phyloP scores from a whole-genome alignment of 2,113 vertebrate species.

The Tylochromis polylepis region DNA sequence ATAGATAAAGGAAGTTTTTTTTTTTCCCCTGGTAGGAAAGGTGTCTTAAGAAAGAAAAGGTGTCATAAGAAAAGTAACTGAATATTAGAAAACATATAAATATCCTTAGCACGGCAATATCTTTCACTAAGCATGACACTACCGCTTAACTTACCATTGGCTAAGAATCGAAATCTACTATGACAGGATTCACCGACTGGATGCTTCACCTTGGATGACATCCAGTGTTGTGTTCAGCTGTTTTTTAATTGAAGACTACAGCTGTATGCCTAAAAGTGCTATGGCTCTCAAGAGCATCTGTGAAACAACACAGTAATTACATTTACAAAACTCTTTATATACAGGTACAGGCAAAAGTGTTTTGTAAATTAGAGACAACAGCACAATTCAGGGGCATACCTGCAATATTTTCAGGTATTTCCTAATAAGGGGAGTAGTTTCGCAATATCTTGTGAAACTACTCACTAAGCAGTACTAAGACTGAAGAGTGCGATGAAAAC shows the following conservation, averaged over 20 bases:
- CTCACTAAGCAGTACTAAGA: neutral
- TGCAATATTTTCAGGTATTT: neutral
- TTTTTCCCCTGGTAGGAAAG: neutral
- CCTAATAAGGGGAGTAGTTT: too few relatives aligned
- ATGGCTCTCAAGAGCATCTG: neutral
- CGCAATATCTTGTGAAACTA: too few relatives aligned
- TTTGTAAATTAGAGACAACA: neutral
- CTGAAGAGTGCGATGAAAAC: neutral
- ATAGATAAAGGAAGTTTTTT: neutral
- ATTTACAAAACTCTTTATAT: neutral
- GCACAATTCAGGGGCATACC: neutral
- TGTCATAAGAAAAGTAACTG: slow-evolving; percentile 9
- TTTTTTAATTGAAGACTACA: slow-evolving; percentile 3
- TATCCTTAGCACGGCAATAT: neutral
- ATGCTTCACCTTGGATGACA: slow-evolving; percentile 13
- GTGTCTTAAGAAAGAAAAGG: too few relatives aligned
- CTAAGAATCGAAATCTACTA: neutral
- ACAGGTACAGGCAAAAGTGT: neutral
- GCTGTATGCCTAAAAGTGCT: neutral
- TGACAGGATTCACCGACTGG: neutral
- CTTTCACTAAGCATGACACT: neutral
- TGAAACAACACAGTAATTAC: neutral
- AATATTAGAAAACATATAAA: slow-evolving; percentile 1
- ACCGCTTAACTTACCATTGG: neutral
- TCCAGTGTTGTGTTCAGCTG: neutral